These are phyloP conservation scores for Drosophila differens DNA, from an alignment of 2,888 invertebrate genomes.

Conservation along the genomic window DNA sequence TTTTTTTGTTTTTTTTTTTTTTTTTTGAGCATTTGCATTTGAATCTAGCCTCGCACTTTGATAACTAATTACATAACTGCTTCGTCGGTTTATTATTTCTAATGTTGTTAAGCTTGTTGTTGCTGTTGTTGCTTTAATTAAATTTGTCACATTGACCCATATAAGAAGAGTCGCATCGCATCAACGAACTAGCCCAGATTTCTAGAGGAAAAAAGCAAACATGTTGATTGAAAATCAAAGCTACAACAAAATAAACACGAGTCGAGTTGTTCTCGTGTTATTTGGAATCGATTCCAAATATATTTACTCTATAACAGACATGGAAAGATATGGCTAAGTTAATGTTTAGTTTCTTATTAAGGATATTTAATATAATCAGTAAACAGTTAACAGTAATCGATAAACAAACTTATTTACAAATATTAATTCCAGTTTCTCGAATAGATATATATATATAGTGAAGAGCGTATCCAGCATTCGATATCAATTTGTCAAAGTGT, in stretches of 20 bases:
- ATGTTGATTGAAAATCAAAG: slow-evolving; percentile 25
- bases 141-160: slow-evolving; percentile 60
- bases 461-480: background rate
- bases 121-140: slow-evolving; percentile 27
- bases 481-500: background rate
- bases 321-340: background rate
- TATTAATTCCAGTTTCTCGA: no score
- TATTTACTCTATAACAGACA: background rate
- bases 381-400: background rate
- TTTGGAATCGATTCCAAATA: background rate
- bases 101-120: background rate
- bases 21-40: slow-evolving; percentile 54
- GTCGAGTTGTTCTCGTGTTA: slow-evolving; percentile 3
- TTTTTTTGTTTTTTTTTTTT: background rate
- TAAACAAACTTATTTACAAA: background rate
- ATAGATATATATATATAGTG: no score
- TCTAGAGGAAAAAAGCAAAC: slow-evolving; percentile 22
- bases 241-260: slow-evolving; percentile 16
- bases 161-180: slow-evolving; percentile 14
- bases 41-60: slow-evolving; percentile 38
- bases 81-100: slow-evolving; percentile 7
- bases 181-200: slow-evolving; percentile 2
- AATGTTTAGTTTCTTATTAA: no score
- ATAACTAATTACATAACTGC: slow-evolving; percentile 34
- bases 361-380: background rate